These are phyloP conservation scores for Saccostrea echinata DNA, from an alignment of 1,140 invertebrate genomes.

Conservation along the genomic window DNA sequence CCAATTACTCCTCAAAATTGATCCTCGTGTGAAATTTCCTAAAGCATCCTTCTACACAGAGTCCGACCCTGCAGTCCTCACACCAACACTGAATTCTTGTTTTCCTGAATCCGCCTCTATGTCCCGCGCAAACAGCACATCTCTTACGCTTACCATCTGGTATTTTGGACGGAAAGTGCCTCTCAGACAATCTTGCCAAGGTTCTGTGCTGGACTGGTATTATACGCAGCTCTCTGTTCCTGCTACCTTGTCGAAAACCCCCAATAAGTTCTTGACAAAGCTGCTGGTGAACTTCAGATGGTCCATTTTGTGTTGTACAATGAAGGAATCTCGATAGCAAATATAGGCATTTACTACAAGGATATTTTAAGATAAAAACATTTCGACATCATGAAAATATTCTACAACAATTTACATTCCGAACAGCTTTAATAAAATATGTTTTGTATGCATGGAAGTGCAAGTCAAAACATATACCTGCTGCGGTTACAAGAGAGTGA, in stretches of 20 bases:
- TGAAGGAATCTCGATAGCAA: constrained; percentile 1
- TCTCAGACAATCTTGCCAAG: no score
- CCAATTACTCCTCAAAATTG: background rate
- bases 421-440: no score
- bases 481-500: background rate
- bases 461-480: background rate
- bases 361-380: no score
- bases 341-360: constrained; percentile 25
- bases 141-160: no score
- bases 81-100: constrained; percentile 21
- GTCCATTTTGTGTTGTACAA: background rate
- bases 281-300: constrained; percentile 11
- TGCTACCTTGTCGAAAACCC: background rate
- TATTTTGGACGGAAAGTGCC: no score
- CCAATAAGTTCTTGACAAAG: constrained; percentile 19
- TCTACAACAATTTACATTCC: no score
- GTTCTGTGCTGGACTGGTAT: no score
- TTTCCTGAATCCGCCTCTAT: background rate
- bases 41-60: constrained; percentile 18
- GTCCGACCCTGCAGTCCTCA: background rate
- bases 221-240: background rate
- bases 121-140: background rate
- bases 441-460: background rate
- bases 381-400: no score
- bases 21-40: no score